A percentile compares a stretch with the other conserved stretches of the same genome.
phyloP scores from a whole-genome alignment of 2,888 invertebrate genomes.

The Brenthis daphne region DNA sequence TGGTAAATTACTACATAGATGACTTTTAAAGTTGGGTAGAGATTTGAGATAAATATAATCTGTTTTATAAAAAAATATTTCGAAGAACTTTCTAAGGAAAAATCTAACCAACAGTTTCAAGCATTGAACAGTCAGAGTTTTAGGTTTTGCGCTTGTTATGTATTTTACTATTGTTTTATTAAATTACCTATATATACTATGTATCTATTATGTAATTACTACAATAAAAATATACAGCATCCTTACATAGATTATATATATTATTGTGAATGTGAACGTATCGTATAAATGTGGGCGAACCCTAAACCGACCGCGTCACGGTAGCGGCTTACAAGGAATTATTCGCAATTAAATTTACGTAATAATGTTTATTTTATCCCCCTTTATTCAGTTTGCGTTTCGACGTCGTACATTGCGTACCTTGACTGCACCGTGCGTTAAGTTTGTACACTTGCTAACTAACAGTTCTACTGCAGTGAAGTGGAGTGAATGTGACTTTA shows the following conservation, averaged over 20 bases:
- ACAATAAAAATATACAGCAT: too few relatives aligned
- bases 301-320: slow-evolving; percentile 48
- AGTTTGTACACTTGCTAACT: neutral
- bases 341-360: slow-evolving; percentile 71
- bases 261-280: slow-evolving; percentile 1
- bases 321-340: slow-evolving; percentile 68
- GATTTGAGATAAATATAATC: too few relatives aligned
- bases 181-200: too few relatives aligned
- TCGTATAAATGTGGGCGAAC: slow-evolving; percentile 25
- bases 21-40: too few relatives aligned
- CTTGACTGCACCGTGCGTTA: slow-evolving; percentile 11
- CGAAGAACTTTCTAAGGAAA: too few relatives aligned
- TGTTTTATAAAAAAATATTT: too few relatives aligned
- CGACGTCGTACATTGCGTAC: slow-evolving; percentile 45
- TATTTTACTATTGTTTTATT: too few relatives aligned
- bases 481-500: slow-evolving; percentile 20
- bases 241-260: neutral
- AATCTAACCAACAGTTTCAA: too few relatives aligned
- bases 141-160: too few relatives aligned
- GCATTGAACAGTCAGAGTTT: too few relatives aligned
- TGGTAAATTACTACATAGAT: too few relatives aligned
- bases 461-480: slow-evolving; percentile 3
- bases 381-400: slow-evolving; percentile 59
- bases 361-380: slow-evolving; percentile 63
- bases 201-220: too few relatives aligned